Percentiles rank a stretch among this genome's conserved stretches.
These are phyloP conservation scores for Ceuthmochares aereus DNA, from an alignment of 2,113 vertebrate species.

Conservation along the genomic window DNA sequence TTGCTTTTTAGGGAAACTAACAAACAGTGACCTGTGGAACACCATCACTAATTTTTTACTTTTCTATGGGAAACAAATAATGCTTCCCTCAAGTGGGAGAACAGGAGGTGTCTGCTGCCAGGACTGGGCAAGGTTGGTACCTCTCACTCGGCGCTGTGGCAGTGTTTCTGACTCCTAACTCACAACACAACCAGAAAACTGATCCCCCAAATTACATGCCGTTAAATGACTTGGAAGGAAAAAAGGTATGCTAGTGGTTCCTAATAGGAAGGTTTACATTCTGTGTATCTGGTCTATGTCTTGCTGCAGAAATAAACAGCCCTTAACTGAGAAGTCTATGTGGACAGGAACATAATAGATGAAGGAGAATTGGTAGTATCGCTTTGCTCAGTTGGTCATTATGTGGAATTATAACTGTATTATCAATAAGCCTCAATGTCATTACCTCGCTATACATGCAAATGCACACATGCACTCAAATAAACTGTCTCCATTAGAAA, in stretches of 20 bases:
- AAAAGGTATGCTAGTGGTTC: not conserved
- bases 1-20: not conserved
- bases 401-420: conserved; percentile 50
- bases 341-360: conserved; percentile 43
- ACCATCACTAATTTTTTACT: not conserved
- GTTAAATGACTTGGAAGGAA: not conserved
- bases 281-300: conserved; percentile 67
- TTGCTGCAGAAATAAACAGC: conserved; percentile 61
- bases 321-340: conserved; percentile 53
- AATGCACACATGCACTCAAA: not conserved
- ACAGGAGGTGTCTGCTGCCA: not conserved
- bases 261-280: conserved; percentile 54
- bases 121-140: not conserved
- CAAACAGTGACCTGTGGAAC: not conserved
- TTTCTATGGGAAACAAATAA: not conserved
- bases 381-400: conserved; percentile 47
- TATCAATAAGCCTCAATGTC: conserved; percentile 63
- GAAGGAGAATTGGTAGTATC: conserved; percentile 51
- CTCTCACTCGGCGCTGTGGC: not conserved
- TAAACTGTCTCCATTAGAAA: conserved; percentile 14
- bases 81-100: not conserved
- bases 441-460: conserved; percentile 21
- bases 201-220: conserved; percentile 20
- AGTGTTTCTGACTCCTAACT: not conserved
- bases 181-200: conserved; percentile 9